Evolutionary conservation across 2,797 vertebrate species (phyloP).

Genomic region (Fundulus diaphanus): DNA sequence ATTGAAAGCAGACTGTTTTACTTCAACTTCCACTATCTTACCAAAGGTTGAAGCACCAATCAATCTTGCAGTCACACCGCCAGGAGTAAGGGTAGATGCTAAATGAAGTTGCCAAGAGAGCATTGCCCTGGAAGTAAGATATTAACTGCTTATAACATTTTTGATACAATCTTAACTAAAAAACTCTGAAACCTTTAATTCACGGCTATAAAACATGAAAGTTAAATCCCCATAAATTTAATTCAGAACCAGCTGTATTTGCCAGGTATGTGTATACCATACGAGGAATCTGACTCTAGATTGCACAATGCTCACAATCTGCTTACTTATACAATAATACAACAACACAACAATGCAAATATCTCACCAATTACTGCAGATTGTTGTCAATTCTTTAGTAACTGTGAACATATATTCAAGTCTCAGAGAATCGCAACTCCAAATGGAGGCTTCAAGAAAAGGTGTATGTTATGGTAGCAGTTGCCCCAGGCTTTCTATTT

Average conservation of each 20-base stretch:
- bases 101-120: not conserved
- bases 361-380: constrained; percentile 15
- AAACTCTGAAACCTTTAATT: constrained; percentile 3
- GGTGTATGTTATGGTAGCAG: constrained; percentile 67
- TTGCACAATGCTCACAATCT: too few species aligned
- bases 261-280: too few species aligned
- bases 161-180: not conserved
- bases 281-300: too few species aligned
- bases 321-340: too few species aligned
- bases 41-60: not conserved
- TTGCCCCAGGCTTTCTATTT: constrained; percentile 65
- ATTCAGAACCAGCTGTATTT: too few species aligned
- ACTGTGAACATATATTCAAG: constrained; percentile 60
- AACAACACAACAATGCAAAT: too few species aligned
- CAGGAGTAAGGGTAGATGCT: not conserved
- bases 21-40: not conserved
- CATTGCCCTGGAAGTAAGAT: not conserved
- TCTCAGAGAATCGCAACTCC: constrained; percentile 53
- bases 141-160: not conserved
- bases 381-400: constrained; percentile 54
- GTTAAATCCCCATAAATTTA: constrained; percentile 40
- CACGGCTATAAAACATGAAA: constrained; percentile 41
- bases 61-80: not conserved
- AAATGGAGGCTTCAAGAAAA: constrained; percentile 63
- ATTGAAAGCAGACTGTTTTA: not conserved